Evolutionary conservation across 2,113 vertebrate species (phyloP).

Genomic region (Amphiprion ocellaris): DNA sequence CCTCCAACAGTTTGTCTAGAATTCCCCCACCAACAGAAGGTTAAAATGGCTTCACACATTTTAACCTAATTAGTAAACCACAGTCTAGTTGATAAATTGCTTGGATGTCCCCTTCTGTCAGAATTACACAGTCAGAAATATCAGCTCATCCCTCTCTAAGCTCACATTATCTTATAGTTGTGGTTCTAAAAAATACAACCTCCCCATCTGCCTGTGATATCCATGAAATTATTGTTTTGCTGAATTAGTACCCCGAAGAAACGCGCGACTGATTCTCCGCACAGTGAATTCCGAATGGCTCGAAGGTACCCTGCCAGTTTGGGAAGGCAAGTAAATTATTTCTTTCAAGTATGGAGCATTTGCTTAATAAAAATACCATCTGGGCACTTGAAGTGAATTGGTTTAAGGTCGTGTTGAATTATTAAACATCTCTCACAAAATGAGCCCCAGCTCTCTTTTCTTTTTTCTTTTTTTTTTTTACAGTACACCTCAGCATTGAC

Average conservation of each 20-base stretch:
- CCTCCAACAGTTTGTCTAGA: neutral
- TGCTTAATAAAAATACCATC: constrained; percentile 81
- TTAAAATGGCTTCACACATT: neutral
- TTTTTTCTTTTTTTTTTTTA: constrained; percentile 21
- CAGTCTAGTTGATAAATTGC: neutral
- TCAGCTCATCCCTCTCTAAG: constrained; percentile 1
- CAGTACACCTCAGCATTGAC: constrained; percentile 33
- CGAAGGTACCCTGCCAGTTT: constrained; percentile 60
- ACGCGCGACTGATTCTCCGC: constrained; percentile 41
- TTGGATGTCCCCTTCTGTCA: neutral
- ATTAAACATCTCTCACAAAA: constrained; percentile 79
- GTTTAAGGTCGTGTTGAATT: constrained; percentile 78
- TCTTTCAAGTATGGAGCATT: constrained; percentile 73
- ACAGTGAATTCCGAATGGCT: constrained; percentile 51
- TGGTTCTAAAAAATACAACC: constrained; percentile 9
- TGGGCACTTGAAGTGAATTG: constrained; percentile 77
- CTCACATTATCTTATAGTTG: neutral
- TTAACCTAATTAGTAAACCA: constrained; percentile 19
- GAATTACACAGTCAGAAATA: neutral
- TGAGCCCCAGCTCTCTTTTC: constrained; percentile 44
- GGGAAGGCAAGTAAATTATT: constrained; percentile 69
- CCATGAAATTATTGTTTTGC: constrained; percentile 68
- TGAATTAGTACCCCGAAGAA: constrained; percentile 49
- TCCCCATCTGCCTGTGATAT: constrained; percentile 27
- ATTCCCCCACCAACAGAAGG: neutral